Evolutionary conservation across 2,113 vertebrate genomes (phyloP).

Genomic region (Zingel zingel): DNA sequence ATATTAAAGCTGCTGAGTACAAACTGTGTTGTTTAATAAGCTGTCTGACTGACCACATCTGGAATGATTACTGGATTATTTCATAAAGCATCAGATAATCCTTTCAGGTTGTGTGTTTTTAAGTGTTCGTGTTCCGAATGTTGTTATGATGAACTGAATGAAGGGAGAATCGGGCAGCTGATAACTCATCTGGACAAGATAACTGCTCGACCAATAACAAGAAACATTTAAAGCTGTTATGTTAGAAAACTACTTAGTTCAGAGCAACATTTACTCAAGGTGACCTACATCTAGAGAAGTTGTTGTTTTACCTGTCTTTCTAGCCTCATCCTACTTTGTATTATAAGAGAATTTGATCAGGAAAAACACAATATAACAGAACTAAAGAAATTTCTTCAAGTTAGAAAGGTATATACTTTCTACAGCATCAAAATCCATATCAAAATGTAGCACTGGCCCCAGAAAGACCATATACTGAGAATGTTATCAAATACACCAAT

Average conservation of each 20-base stretch:
- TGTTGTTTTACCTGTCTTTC: background rate
- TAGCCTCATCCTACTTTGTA: background rate
- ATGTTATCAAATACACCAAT: background rate
- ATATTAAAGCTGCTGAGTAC: slow-evolving; percentile 41
- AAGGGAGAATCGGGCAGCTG: background rate
- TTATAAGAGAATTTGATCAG: background rate
- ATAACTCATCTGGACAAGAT: background rate
- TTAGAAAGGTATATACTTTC: too few relatives aligned
- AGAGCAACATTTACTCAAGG: background rate
- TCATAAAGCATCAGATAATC: slow-evolving; percentile 29
- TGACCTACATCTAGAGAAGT: background rate
- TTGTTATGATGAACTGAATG: background rate
- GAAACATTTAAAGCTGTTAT: background rate
- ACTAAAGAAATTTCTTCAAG: background rate
- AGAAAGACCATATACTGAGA: background rate
- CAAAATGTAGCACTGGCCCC: background rate
- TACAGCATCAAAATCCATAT: background rate
- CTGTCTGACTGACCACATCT: slow-evolving; percentile 19
- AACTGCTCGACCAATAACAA: background rate
- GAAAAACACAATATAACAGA: background rate
- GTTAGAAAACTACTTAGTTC: background rate
- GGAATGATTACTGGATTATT: slow-evolving; percentile 11
- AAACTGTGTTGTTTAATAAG: slow-evolving; percentile 12
- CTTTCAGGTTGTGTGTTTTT: background rate
- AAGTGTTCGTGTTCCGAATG: background rate